Evolutionary conservation across 2,888 invertebrate genomes (phyloP), one percentile per base, ranked within the genome.

Genomic region (Micropterix aruncella): DNA sequence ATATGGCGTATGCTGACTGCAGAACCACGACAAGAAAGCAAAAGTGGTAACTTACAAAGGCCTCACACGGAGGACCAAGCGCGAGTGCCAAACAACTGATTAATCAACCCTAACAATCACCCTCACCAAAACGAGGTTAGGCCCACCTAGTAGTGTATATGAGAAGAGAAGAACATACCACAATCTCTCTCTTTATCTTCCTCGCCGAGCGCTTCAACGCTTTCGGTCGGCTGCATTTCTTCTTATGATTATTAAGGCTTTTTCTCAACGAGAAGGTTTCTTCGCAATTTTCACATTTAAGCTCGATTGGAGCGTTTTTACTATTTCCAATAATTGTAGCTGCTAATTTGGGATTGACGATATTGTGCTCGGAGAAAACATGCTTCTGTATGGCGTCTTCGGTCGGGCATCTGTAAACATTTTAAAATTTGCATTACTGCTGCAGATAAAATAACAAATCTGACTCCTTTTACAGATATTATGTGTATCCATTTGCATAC

Each of bases 211-310:
- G 14, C 16, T 41, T 43, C 18, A 42, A 41, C 9, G 40, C 15
- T 18, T 40, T 41, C 16, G 19, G 17, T 45, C 43, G 16, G 44
- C 38, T 27, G 37, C 49, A 49, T 43, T 42, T 47, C n/a, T 44
- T 40, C 12, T 39, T 43, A 46, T 49, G 49, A 1, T 40, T n/a
- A 19, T 38, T 40, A 9, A 46, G 41, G 17, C 19, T 46, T 41
- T 41, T 49, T 19, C 46, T 43, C 9, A 46, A 43, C 27, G 18
- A 18, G 37, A 49, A 49, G 12, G 15, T 27, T 43, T 49, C 46
- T 16, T 47, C 43, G 43, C 49, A 49, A 43, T 42, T 27, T 40
- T 46, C 39, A 43, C 49, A 49, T 2, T 9, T 37, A 15, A 40
- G n/a, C 37, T 19, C 36, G 12, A 15, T 15, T 12, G 36, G 12